Evolutionary conservation across 2,888 invertebrate species (phyloP).

Genomic region (Phalera bucephala): DNA sequence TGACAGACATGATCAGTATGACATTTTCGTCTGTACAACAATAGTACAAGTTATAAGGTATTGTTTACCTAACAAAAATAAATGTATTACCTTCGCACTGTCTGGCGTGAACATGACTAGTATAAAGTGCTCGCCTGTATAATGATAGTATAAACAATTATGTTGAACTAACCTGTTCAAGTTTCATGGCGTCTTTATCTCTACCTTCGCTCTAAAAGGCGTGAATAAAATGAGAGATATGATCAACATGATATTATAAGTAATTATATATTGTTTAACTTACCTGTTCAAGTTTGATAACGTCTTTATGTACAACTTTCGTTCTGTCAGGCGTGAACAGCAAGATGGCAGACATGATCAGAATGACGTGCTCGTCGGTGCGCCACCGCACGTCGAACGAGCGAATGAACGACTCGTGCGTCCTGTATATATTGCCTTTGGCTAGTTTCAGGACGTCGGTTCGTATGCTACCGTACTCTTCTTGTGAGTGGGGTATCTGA

Average conservation of each 20-base stretch:
- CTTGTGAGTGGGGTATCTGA: conserved; percentile 90
- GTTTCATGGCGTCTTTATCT: conserved; percentile 92
- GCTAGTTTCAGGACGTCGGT: conserved; percentile 95
- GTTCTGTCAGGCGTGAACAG: conserved; percentile 93
- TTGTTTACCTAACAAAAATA: too few species aligned
- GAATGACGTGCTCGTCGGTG: conserved; percentile 93
- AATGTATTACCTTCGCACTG: too few species aligned
- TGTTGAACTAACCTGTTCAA: conserved; percentile 96
- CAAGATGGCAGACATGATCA: conserved; percentile 95
- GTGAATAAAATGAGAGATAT: too few species aligned
- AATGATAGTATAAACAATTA: too few species aligned
- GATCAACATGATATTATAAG: too few species aligned
- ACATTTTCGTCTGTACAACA: conserved; percentile 95
- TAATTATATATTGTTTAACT: too few species aligned
- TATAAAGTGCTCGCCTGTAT: too few species aligned
- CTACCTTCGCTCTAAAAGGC: too few species aligned
- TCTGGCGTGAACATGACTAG: too few species aligned
- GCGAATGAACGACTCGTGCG: conserved; percentile 92
- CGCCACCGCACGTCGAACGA: conserved; percentile 94
- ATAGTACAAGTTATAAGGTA: too few species aligned
- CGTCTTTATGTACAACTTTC: conserved; percentile 91
- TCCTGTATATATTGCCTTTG: conserved; percentile 93
- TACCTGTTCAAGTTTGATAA: conserved; percentile 93
- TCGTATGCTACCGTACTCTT: conserved; percentile 90
- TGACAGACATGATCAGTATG: conserved; percentile 95